phyloP scores from a whole-genome alignment of 2,888 invertebrate genomes.

The Crematogaster levior region DNA sequence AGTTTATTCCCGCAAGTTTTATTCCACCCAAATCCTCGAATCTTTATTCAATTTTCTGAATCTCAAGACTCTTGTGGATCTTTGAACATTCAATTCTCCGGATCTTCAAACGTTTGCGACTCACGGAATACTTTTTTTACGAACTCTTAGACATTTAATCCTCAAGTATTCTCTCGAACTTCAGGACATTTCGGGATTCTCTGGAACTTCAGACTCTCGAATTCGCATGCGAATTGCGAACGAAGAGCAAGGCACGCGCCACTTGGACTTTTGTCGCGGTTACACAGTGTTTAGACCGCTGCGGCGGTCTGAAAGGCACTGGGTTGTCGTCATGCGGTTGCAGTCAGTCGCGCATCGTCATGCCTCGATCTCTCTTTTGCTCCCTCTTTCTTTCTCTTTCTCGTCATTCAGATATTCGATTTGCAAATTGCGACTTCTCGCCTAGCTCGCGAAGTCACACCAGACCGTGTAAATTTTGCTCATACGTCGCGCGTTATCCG shows the following conservation, averaged over 20 bases:
- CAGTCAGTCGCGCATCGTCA: constrained; percentile 52
- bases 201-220: not conserved
- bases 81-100: not conserved
- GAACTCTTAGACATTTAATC: not conserved
- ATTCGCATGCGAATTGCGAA: not conserved
- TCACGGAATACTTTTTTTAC: not conserved
- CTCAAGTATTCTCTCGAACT: not conserved
- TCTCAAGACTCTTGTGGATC: not conserved
- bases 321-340: constrained; percentile 33
- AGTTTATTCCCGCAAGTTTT: not conserved
- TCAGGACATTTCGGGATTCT: not conserved
- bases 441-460: constrained; percentile 30
- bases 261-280: not conserved
- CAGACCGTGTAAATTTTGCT: constrained; percentile 29
- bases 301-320: constrained; percentile 44
- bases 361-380: constrained; percentile 32
- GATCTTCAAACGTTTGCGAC: not conserved
- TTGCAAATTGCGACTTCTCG: constrained; percentile 59
- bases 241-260: not conserved
- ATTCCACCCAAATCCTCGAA: not conserved
- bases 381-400: constrained; percentile 6
- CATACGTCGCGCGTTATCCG: not conserved
- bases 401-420: constrained; percentile 63
- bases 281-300: constrained; percentile 9
- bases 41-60: not conserved